Evolutionary conservation across 2,888 invertebrate genomes (phyloP).

Genomic region (Sthenelais limicola): DNA sequence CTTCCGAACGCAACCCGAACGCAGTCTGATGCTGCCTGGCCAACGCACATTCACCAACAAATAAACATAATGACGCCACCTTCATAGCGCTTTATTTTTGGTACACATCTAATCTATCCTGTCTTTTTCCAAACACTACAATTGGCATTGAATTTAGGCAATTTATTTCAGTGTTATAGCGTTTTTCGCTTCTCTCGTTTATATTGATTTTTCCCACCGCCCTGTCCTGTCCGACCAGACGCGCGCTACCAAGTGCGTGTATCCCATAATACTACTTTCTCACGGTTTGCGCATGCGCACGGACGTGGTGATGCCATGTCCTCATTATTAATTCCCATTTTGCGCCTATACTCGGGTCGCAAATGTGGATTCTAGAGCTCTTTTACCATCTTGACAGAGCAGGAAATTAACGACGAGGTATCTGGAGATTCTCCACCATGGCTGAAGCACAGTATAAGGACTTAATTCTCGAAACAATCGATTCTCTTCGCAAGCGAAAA

Average conservation of each 20-base stretch:
- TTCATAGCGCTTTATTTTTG: too few species aligned
- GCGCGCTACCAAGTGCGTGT: conserved; percentile 16
- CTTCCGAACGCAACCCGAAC: too few species aligned
- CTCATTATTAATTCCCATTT: conserved; percentile 46
- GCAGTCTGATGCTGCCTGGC: too few species aligned
- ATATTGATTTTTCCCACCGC: too few species aligned
- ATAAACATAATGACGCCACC: too few species aligned
- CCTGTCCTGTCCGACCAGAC: too few species aligned
- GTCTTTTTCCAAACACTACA: too few species aligned
- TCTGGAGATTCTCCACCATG: conserved; percentile 50
- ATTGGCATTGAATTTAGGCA: too few species aligned
- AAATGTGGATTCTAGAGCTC: conserved; percentile 3
- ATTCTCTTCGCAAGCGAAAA: conserved; percentile 86
- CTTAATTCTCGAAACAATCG: conserved; percentile 87
- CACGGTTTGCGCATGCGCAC: conserved; percentile 57
- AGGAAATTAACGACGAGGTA: background rate
- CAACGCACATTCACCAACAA: too few species aligned
- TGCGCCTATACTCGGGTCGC: conserved; percentile 36
- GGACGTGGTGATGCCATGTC: conserved; percentile 46
- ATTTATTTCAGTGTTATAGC: too few species aligned
- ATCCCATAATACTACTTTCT: conserved; percentile 57
- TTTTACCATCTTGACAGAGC: conserved; percentile 12
- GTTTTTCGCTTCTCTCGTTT: too few species aligned
- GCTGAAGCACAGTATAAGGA: conserved; percentile 75
- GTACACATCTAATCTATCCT: too few species aligned